These are phyloP conservation scores for Sycobia sp. DNA, from an alignment of 1,140 invertebrate genomes.

Conservation along the genomic window DNA sequence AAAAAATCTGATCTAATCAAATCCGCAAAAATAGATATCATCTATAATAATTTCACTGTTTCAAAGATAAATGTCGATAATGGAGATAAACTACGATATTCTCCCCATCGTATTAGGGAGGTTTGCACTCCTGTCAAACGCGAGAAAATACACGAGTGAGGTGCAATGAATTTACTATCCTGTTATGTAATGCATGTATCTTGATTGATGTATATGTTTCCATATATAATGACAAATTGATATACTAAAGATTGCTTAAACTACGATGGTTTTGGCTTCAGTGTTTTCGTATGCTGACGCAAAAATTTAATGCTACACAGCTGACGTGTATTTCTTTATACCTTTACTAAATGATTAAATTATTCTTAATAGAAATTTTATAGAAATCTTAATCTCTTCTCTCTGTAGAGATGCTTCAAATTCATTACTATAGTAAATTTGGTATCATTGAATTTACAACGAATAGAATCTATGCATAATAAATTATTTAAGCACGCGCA, in stretches of 20 bases:
- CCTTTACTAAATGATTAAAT: slow-evolving; percentile 13
- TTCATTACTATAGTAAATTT: slow-evolving; percentile 24
- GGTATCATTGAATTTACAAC: slow-evolving; percentile 5
- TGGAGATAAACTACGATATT: no score
- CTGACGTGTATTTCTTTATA: slow-evolving; percentile 31
- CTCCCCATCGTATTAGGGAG: no score
- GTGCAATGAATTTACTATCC: no score
- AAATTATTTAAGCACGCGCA: slow-evolving; percentile 26
- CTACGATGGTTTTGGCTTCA: slow-evolving; percentile 28
- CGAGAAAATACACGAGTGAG: no score
- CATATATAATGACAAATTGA: no score
- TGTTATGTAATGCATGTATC: no score
- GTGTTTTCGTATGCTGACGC: slow-evolving; percentile 14
- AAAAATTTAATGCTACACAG: slow-evolving; percentile 24
- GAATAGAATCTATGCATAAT: slow-evolving; percentile 21
- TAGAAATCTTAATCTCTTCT: slow-evolving; percentile 6
- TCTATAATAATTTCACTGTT: no score
- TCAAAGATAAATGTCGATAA: no score
- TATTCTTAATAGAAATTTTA: slow-evolving; percentile 10
- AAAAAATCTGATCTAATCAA: no score
- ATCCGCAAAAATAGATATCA: no score
- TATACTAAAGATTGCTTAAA: slow-evolving; percentile 7
- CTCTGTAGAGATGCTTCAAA: slow-evolving; percentile 7
- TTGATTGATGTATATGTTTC: no score
- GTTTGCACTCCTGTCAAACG: no score